These are phyloP conservation scores for Drosophila sproati DNA, from an alignment of 1,140 invertebrate species.

Conservation along the genomic window DNA sequence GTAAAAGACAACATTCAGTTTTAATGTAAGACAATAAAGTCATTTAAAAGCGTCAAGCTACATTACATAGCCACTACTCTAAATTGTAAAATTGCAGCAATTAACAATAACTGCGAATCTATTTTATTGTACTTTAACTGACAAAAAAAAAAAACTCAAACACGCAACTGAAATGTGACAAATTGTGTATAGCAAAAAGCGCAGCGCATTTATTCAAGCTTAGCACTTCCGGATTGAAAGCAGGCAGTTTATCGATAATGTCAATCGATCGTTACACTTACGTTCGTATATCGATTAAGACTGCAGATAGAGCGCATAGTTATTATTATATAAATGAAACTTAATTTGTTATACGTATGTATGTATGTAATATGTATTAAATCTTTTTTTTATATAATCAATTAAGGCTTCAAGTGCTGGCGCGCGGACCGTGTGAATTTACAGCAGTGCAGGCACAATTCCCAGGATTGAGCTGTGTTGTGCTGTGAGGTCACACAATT, in stretches of 20 bases:
- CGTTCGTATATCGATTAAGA: conserved; percentile 11
- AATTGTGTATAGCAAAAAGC: conserved; percentile 43
- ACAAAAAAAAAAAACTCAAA: conserved; percentile 14
- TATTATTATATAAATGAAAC: conserved; percentile 37
- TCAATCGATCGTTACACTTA: conserved; percentile 11
- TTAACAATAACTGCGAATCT: conserved; percentile 23
- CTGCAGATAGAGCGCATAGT: conserved; percentile 22
- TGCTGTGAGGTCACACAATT: conserved; percentile 28
- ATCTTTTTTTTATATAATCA: conserved; percentile 14
- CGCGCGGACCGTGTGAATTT: neutral
- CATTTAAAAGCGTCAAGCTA: conserved; percentile 48
- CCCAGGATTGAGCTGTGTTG: neutral
- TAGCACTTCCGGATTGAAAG: conserved; percentile 33
- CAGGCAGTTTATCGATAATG: conserved; percentile 21
- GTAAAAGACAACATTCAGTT: conserved; percentile 73
- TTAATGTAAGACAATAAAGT: conserved; percentile 78
- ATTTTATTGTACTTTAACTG: conserved; percentile 5
- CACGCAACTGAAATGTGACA: conserved; percentile 33
- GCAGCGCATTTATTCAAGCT: conserved; percentile 49
- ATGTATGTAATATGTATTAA: conserved; percentile 45
- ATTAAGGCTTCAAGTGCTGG: conserved; percentile 25
- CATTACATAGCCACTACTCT: conserved; percentile 31
- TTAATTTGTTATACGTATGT: conserved; percentile 44
- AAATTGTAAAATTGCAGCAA: conserved; percentile 50
- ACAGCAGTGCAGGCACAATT: neutral